Evolutionary conservation across 2,888 invertebrate species (phyloP).

Genomic region (Patella caerulea): DNA sequence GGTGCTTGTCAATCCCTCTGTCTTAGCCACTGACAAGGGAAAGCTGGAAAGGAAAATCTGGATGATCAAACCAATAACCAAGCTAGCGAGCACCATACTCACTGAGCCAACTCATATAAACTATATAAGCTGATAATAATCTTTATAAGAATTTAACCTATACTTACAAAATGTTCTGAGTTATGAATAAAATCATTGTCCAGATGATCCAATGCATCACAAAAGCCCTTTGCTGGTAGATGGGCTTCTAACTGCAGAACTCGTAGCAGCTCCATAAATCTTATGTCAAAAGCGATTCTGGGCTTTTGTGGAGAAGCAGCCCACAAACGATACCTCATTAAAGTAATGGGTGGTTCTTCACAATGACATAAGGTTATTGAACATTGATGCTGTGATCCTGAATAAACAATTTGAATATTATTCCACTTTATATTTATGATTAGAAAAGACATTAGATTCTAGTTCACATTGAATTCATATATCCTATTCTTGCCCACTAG

Average conservation of each 20-base stretch:
- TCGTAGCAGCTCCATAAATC: neutral
- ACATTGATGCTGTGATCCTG: neutral
- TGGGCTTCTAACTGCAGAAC: neutral
- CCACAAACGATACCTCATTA: neutral
- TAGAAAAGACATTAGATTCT: neutral
- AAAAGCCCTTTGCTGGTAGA: neutral
- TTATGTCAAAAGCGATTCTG: slow-evolving; percentile 3
- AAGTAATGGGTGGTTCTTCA: neutral
- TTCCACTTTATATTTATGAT: neutral
- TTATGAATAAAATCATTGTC: neutral
- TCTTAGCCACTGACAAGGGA: too few relatives aligned
- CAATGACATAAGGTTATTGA: neutral
- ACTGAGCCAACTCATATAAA: too few relatives aligned
- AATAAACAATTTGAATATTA: neutral
- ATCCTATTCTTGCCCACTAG: too few relatives aligned
- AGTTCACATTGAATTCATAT: too few relatives aligned
- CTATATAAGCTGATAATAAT: too few relatives aligned
- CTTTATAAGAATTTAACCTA: too few relatives aligned
- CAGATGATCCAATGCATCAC: neutral
- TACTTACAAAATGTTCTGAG: slow-evolving; percentile 3
- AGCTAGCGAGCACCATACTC: too few relatives aligned
- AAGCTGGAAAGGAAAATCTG: too few relatives aligned
- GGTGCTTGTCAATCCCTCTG: too few relatives aligned
- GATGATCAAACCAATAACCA: too few relatives aligned
- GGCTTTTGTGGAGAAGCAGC: neutral